These are phyloP conservation scores for Drosophila pseudotakahashii DNA, from an alignment of 2,888 invertebrate genomes.

Conservation along the genomic window DNA sequence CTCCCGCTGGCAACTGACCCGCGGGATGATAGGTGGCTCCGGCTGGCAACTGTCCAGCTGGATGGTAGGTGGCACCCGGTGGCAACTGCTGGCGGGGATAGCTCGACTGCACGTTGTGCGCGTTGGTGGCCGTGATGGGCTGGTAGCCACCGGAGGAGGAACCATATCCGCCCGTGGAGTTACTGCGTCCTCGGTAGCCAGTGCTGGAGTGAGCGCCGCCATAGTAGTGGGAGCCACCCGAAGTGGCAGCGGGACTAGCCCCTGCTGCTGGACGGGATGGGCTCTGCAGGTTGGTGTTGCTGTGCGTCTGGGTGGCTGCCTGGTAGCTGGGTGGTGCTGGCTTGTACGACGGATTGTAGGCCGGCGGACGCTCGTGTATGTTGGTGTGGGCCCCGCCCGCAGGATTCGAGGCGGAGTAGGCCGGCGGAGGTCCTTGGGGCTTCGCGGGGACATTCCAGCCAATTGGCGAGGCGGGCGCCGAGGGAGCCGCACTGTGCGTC, in stretches of 20 bases:
- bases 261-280: conserved; percentile 40
- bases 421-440: conserved; percentile 82
- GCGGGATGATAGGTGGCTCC: conserved; percentile 77
- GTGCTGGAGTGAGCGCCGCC: conserved; percentile 56
- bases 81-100: conserved; percentile 72
- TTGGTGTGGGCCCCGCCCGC: conserved; percentile 82
- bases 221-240: conserved; percentile 44
- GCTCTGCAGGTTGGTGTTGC: conserved; percentile 27
- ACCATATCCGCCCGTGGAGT: conserved; percentile 65
- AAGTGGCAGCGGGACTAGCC: conserved; percentile 15
- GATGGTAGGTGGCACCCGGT: conserved; percentile 64
- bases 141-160: conserved; percentile 54
- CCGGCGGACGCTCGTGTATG: conserved; percentile 81
- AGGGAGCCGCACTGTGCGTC: conserved; percentile 37
- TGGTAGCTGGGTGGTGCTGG: conserved; percentile 78
- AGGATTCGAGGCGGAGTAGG: conserved; percentile 80
- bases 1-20: conserved; percentile 71
- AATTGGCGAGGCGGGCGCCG: conserved; percentile 64
- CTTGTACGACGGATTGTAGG: conserved; percentile 75
- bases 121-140: conserved; percentile 77
- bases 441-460: conserved; percentile 83
- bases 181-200: conserved; percentile 69
- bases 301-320: conserved; percentile 63
- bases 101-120: conserved; percentile 76
- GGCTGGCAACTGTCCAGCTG: conserved; percentile 57